Base-by-base conservation (phyloP, 2,797 vertebrate species). In the Pagetopsis macropterus region DNA sequence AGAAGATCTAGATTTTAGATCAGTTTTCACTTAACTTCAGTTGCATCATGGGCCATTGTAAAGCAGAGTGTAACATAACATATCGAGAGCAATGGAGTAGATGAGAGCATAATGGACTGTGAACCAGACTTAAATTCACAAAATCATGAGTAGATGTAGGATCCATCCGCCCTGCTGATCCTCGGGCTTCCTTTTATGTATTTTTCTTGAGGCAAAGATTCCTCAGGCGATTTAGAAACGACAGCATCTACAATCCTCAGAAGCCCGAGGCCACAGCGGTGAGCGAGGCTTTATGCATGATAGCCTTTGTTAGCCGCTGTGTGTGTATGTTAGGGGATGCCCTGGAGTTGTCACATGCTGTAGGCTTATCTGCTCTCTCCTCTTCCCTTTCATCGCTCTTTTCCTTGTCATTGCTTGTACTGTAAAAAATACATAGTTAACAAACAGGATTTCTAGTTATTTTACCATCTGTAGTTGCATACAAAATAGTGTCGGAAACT, bases 161-260 rank as follows among this genome's bases (percentile, higher is more conserved):
- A 55, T 70, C 70, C 70, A 33, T 75, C 72, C 51, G 63, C 31
- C 75, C 62, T 45, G 54, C 61, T 70, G 58, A 79, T 70, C 46
- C 72, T 50, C 44, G 6, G 50, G 69, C 44, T 59, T 65, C 70
- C 50, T 15, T 72, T 79, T 43, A 44, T 64, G 64, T 54, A 21
- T 54, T 60, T 27, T 41, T 41, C 58, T 77, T 23, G 46, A 83
- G 68, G 75, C 75, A 41, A 75, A 54, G 43, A 65, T 70, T 82
- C 79, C 83, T 83, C 61, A 43, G 79, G 85, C 58, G 61, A 63
- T 75, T 71, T 65, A 51, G 72, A 79, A 72, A 78, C 63, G 79
- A 76, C 75, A 54, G 68, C 60, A 65, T 78, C 37, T 48, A 52
- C 59, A 64, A 17, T 68, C 58, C 41, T 70, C 33, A 58, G 71